These are phyloP conservation scores for Bactericera cockerelli DNA, from an alignment of 1,140 invertebrate genomes.

Conservation along the genomic window DNA sequence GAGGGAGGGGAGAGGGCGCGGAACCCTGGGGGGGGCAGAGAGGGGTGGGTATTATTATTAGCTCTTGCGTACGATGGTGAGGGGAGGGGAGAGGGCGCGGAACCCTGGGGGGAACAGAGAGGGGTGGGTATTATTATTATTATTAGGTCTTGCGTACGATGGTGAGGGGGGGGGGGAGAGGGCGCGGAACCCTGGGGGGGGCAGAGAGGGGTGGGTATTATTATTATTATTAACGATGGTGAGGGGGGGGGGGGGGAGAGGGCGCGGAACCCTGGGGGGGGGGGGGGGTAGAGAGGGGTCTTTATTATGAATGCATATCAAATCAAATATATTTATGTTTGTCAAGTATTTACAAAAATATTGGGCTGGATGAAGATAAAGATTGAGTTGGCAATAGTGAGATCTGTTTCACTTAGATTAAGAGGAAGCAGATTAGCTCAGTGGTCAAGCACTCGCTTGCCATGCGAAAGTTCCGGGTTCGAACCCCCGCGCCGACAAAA, in stretches of 20 bases:
- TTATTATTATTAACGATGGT: constrained; percentile 96
- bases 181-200: constrained; percentile 72
- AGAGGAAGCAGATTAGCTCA: too few species aligned
- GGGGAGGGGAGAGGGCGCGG: constrained; percentile 80
- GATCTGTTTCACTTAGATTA: too few species aligned
- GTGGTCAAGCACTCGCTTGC: too few species aligned
- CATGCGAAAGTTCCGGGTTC: too few species aligned
- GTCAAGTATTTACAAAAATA: too few species aligned
- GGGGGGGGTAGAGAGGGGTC: too few species aligned
- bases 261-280: constrained; percentile 89
- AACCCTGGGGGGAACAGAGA: constrained; percentile 52
- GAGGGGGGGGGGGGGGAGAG: constrained; percentile 83
- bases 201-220: constrained; percentile 10
- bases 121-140: background rate
- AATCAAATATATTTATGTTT: too few species aligned
- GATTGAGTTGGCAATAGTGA: too few species aligned
- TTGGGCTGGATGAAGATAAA: too few species aligned
- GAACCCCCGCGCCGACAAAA: too few species aligned
- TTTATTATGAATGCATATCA: too few species aligned
- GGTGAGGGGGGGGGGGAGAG: constrained; percentile 87
- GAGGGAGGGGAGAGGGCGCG: constrained; percentile 85
- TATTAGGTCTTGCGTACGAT: constrained; percentile 90
- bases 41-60: background rate
- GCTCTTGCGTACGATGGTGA: constrained; percentile 90
- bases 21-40: constrained; percentile 52